A percentile compares a stretch with the other conserved stretches of the same genome.
Conservation (phyloP, 2,113 vertebrate species). For the Myotis lucifugus region DNA sequence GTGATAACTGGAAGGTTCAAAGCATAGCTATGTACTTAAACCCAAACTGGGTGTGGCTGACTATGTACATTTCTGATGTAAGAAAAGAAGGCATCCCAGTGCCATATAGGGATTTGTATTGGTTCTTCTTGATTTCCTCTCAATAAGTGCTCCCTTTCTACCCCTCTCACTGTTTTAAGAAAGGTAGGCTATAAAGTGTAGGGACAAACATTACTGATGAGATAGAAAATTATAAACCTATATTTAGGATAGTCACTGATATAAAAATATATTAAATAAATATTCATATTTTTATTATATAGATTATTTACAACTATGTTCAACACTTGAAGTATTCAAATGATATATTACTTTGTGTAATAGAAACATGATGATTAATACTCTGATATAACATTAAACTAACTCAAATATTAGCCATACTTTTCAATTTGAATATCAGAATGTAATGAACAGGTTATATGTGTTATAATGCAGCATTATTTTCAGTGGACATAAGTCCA, state of each 20-base stretch:
- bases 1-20: neutral
- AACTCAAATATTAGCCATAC: neutral
- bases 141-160: neutral
- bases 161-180: neutral
- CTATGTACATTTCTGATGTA: neutral
- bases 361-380: neutral
- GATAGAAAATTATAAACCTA: neutral
- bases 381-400: neutral
- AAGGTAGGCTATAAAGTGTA: neutral
- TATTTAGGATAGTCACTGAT: neutral
- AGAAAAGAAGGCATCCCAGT: neutral
- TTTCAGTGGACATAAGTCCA: neutral
- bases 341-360: neutral
- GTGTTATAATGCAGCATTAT: neutral
- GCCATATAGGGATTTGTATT: neutral
- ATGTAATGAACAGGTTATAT: neutral
- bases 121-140: neutral
- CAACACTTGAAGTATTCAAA: neutral
- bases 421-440: neutral
- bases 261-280: neutral
- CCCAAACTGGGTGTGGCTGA: neutral
- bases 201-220: neutral
- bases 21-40: neutral
- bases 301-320: neutral
- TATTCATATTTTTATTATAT: neutral